Evolutionary conservation across 2,113 vertebrate species (phyloP), one percentile per base, ranked within the genome.

Genomic region (Mystacornis crossleyi): DNA sequence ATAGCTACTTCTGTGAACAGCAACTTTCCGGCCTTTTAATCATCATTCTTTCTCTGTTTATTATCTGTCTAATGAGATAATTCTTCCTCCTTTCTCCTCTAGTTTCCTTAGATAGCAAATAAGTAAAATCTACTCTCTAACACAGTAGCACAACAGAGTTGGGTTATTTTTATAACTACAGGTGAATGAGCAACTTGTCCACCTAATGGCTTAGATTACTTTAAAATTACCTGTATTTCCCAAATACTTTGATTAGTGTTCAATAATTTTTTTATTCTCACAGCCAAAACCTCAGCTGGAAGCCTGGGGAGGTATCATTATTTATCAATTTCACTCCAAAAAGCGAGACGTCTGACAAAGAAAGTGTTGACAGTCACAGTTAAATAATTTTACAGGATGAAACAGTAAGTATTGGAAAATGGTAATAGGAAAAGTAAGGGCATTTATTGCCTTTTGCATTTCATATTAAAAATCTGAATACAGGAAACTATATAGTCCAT

Each of bases 381-480:
- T 77, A 90, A 95, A 81, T 16, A 47, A 60, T 70, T 91, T 81
- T 71, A 62, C 12, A 71, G 28, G 40, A 83, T 38, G 26, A 78
- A 71, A 43, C 18, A 55, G 36, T 26, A 82, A 57, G 10, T 40
- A 70, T 50, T 80, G 12, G 19, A 85, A 97, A 85, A 84, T 5
- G 3, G 24, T 51, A 73, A 78, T 8, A 81, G 4, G 29, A 90
- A 78, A 95, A 92, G 53, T 62, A 82, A 72, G 8, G 29, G 20
- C 34, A 74, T 62, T 89, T 78, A 51, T 40, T 77, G 42, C 23
- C 31, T 80, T 88, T 82, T 74, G 51, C 42, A 50, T 81, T 81
- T 69, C 58, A 91, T 10, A 60, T 78, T 79, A 94, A 92, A 91
- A 92, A 91, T 64, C 75, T 18, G 33, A 95, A 72, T 77, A 74